These are phyloP conservation scores for Microcebus ravelobensis DNA, from an alignment of 2,113 vertebrate species.

Conservation along the genomic window DNA sequence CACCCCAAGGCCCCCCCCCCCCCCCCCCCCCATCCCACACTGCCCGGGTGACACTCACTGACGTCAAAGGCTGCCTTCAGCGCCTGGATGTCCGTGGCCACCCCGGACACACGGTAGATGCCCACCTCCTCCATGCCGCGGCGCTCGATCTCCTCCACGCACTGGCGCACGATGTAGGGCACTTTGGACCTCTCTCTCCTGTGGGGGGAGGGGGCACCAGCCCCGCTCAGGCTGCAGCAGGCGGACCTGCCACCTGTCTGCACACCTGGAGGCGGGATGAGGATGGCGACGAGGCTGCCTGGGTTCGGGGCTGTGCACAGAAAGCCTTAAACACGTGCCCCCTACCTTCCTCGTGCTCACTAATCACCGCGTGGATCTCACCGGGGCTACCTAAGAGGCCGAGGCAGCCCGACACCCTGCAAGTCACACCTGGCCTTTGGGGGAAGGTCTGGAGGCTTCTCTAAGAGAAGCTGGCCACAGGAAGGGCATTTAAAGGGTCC, in stretches of 20 bases:
- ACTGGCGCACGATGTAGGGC: conserved; percentile 98
- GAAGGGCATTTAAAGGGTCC: background rate
- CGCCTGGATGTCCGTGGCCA: conserved; percentile 97
- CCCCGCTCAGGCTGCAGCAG: fast-evolving
- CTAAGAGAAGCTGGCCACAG: background rate
- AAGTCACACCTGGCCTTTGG: background rate
- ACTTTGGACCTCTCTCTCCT: conserved; percentile 98
- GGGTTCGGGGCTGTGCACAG: background rate
- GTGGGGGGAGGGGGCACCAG: background rate
- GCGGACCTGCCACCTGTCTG: background rate
- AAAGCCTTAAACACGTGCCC: fast-evolving
- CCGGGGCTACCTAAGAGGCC: background rate
- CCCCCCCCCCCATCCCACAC: background rate
- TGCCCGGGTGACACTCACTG: conserved; percentile 89
- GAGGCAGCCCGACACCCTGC: background rate
- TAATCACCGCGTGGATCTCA: fast-evolving
- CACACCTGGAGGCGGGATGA: background rate
- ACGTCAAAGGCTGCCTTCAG: conserved; percentile 97
- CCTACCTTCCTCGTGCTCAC: fast-evolving
- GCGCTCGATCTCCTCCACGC: conserved; percentile 97
- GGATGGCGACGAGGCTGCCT: background rate
- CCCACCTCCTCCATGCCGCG: conserved; percentile 99
- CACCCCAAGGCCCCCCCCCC: too few species aligned
- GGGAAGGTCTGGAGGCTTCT: background rate
- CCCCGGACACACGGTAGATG: conserved; percentile 97